These are phyloP conservation scores for Scaptomyza pallida DNA, from an alignment of 1,140 invertebrate genomes.

Conservation along the genomic window DNA sequence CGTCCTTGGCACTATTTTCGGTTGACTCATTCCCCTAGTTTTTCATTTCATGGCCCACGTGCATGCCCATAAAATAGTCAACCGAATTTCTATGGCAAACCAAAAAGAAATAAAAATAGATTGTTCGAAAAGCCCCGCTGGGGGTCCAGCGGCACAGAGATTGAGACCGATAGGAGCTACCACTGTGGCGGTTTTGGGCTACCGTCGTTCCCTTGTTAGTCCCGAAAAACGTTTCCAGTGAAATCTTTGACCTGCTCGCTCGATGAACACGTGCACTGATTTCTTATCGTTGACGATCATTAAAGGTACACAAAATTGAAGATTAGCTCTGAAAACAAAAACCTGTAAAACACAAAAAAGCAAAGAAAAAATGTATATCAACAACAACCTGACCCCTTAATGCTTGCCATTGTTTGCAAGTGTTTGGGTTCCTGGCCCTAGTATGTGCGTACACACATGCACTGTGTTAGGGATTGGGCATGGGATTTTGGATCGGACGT, in stretches of 20 bases:
- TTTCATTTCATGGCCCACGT: conserved; percentile 67
- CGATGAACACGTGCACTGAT: conserved; percentile 77
- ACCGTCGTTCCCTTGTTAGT: conserved; percentile 61
- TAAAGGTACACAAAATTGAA: conserved; percentile 68
- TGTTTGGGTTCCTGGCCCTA: conserved; percentile 37
- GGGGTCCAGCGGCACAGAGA: conserved; percentile 49
- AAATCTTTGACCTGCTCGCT: conserved; percentile 57
- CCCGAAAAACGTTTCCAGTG: conserved; percentile 41
- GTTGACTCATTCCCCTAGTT: conserved; percentile 68
- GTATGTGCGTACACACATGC: conserved; percentile 35
- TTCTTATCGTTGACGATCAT: conserved; percentile 72
- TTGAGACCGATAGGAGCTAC: conserved; percentile 37
- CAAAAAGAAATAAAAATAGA: conserved; percentile 34
- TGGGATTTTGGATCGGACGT: conserved; percentile 10
- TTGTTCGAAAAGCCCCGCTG: conserved; percentile 61
- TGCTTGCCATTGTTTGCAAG: conserved; percentile 42
- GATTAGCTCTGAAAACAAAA: conserved; percentile 65
- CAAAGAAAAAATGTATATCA: conserved; percentile 42
- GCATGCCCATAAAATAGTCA: conserved; percentile 66
- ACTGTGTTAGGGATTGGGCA: conserved; percentile 24
- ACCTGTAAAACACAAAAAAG: conserved; percentile 27
- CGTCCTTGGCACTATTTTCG: conserved; percentile 63
- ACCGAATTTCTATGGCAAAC: conserved; percentile 68
- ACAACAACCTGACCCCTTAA: conserved; percentile 70
- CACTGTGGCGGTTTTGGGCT: conserved; percentile 58